A percentile compares a stretch with the other conserved stretches of the same genome.
Evolutionary conservation across 2,113 vertebrate species (phyloP).

Genomic region (Xenopus laevis): DNA sequence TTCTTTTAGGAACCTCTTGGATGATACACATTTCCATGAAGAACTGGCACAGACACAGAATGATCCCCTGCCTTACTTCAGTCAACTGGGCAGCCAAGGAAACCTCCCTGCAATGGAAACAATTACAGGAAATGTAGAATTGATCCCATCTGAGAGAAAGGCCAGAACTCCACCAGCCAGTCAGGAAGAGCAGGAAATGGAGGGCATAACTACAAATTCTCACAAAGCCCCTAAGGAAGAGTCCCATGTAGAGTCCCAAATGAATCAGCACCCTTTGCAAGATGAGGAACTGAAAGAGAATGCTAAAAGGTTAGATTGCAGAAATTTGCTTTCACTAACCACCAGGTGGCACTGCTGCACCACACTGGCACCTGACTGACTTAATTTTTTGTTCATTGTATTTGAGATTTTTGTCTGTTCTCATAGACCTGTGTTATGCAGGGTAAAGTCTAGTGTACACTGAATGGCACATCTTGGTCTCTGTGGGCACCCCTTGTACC

Average conservation of each 20-base stretch:
- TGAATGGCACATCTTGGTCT: not conserved
- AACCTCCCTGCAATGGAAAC: not conserved
- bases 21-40: slow-evolving; percentile 69
- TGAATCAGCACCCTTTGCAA: not conserved
- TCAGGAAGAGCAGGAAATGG: not conserved
- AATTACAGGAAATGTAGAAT: not conserved
- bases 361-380: not conserved
- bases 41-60: slow-evolving; percentile 53
- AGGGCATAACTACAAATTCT: not conserved
- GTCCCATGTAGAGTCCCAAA: not conserved
- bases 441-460: not conserved
- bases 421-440: not conserved
- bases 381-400: not conserved
- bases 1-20: slow-evolving; percentile 69
- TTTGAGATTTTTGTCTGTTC: not conserved
- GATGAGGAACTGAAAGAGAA: slow-evolving; percentile 18
- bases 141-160: no score
- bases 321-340: not conserved
- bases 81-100: slow-evolving; percentile 54
- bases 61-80: slow-evolving; percentile 71
- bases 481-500: not conserved
- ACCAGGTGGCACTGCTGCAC: slow-evolving; percentile 15
- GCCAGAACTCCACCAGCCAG: not conserved
- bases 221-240: not conserved
- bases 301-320: slow-evolving; percentile 9